Conservation (phyloP, 2,113 vertebrate species). For the Saimiri boliviensis region DNA sequence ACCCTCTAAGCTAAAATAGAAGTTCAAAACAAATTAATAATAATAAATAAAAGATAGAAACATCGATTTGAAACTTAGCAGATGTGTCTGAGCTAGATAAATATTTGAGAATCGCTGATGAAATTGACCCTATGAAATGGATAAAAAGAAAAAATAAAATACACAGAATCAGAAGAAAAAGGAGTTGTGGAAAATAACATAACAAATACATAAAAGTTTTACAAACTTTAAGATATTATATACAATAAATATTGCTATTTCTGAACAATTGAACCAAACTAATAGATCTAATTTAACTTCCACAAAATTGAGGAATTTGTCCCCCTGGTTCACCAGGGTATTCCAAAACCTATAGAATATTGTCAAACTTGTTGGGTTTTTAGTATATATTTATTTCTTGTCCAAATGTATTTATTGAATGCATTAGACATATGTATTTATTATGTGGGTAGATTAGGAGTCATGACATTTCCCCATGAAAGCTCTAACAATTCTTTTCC, state of each 20-base stretch:
- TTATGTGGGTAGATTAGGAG: background rate
- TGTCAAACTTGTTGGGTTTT: background rate
- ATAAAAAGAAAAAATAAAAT: background rate
- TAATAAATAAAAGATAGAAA: background rate
- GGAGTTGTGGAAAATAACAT: background rate
- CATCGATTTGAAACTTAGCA: background rate
- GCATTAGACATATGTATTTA: background rate
- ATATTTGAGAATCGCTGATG: background rate
- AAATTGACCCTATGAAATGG: background rate
- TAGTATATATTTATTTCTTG: background rate
- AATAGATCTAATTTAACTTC: conserved; percentile 2
- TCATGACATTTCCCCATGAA: background rate
- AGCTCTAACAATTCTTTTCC: background rate
- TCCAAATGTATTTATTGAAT: background rate
- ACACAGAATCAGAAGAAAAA: background rate
- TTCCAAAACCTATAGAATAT: background rate
- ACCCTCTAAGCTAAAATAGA: too few relatives aligned
- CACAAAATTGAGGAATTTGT: background rate
- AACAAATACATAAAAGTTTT: background rate
- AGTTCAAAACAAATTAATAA: too few relatives aligned
- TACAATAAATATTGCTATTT: background rate
- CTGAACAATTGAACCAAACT: background rate
- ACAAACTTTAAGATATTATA: background rate
- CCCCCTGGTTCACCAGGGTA: background rate
- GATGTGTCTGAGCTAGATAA: background rate